Evolutionary conservation across 2,113 vertebrate species (phyloP).

Genomic region (Indicator indicator): DNA sequence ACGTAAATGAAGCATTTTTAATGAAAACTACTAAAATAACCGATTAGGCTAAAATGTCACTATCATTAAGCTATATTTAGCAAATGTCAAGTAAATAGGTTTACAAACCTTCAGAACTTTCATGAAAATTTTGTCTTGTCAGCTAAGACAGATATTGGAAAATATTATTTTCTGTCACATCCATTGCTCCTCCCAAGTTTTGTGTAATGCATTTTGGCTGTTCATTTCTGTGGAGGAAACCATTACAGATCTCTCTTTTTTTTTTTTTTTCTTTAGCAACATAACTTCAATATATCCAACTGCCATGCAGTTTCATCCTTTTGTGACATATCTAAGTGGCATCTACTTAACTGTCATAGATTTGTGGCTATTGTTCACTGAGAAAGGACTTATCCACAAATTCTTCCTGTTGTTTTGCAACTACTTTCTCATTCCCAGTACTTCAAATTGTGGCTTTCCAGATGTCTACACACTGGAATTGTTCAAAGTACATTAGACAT

Average conservation of each 20-base stretch:
- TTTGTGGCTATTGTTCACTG: not conserved
- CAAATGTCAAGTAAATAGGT: conserved; percentile 67
- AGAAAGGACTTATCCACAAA: not conserved
- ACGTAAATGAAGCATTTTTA: conserved; percentile 71
- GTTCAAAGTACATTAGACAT: not conserved
- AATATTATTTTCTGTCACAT: not conserved
- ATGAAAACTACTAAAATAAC: conserved; percentile 67
- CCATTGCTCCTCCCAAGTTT: not conserved
- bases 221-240: not conserved
- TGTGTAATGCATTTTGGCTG: not conserved
- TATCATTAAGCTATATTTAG: conserved; percentile 73
- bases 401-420: not conserved
- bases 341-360: not conserved
- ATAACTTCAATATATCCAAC: not conserved
- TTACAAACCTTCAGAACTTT: not conserved
- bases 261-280: not conserved
- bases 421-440: not conserved
- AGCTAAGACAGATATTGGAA: not conserved
- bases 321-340: not conserved
- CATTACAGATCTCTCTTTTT: not conserved
- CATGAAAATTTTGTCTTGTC: not conserved
- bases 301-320: not conserved
- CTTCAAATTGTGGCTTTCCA: not conserved
- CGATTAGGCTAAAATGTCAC: conserved; percentile 74
- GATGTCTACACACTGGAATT: not conserved